These are phyloP conservation scores for Spongilla lacustris DNA, from an alignment of 37 sponge, comb jelly and placozoan species.

Conservation along the genomic window DNA sequence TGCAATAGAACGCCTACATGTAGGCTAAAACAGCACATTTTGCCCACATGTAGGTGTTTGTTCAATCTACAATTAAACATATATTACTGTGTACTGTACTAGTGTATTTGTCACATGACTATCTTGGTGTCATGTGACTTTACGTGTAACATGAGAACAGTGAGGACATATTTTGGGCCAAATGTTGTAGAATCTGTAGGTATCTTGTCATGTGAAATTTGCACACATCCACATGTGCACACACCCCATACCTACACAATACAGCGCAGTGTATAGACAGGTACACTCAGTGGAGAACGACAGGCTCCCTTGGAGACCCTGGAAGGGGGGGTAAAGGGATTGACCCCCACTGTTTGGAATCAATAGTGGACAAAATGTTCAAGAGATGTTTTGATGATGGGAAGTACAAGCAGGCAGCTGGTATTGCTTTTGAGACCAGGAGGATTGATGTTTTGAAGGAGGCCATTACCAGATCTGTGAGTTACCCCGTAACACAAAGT, in stretches of 20 bases:
- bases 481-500: background rate
- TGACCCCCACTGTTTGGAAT: slow-evolving; percentile 76
- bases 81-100: too few relatives aligned
- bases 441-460: slow-evolving; percentile 85
- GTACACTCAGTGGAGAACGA: slow-evolving; percentile 75
- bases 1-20: too few relatives aligned
- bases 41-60: too few relatives aligned
- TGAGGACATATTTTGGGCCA: too few relatives aligned
- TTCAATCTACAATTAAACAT: too few relatives aligned
- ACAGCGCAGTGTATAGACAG: slow-evolving; percentile 89
- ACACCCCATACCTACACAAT: slow-evolving; percentile 8
- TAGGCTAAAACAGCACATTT: too few relatives aligned
- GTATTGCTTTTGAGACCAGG: slow-evolving; percentile 94
- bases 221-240: slow-evolving; percentile 22
- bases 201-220: too few relatives aligned
- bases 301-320: slow-evolving; percentile 45
- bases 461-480: slow-evolving; percentile 82
- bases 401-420: slow-evolving; percentile 93
- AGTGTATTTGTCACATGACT: too few relatives aligned
- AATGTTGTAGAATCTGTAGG: too few relatives aligned
- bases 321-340: slow-evolving; percentile 28
- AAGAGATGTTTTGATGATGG: slow-evolving; percentile 82
- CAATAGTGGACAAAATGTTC: slow-evolving; percentile 95
- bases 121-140: too few relatives aligned
- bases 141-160: too few relatives aligned